Conservation (phyloP, 2,888 invertebrate species). For the Cheilosia scutellata region DNA sequence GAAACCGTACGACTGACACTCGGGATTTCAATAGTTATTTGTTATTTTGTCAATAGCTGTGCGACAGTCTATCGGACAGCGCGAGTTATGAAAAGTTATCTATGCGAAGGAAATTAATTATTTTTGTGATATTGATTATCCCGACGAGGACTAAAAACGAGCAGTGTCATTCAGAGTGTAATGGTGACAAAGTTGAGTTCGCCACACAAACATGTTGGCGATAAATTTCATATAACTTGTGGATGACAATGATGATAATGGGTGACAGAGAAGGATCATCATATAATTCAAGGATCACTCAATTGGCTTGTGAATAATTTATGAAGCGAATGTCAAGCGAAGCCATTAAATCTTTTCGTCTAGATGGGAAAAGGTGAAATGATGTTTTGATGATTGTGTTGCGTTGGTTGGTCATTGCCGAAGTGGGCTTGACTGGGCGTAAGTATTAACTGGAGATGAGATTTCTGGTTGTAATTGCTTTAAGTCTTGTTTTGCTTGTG, state of each 20-base stretch:
- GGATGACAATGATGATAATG: slow-evolving; percentile 36
- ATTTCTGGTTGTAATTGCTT: no score
- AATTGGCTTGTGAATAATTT: slow-evolving; percentile 51
- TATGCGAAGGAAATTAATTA: slow-evolving; percentile 53
- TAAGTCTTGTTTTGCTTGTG: no score
- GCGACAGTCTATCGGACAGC: not conserved
- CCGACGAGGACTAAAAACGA: slow-evolving; percentile 1
- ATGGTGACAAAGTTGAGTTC: slow-evolving; percentile 44
- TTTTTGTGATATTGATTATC: slow-evolving; percentile 61
- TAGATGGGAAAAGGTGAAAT: not conserved
- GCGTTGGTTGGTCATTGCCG: not conserved
- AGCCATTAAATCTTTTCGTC: not conserved
- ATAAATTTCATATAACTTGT: slow-evolving; percentile 19
- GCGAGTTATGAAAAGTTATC: slow-evolving; percentile 56
- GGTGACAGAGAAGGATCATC: slow-evolving; percentile 32
- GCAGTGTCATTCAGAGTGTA: not conserved
- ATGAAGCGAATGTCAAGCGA: slow-evolving; percentile 27
- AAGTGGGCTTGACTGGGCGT: not conserved
- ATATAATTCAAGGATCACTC: slow-evolving; percentile 49
- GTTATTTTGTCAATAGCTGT: slow-evolving; percentile 57
- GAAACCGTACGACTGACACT: not conserved
- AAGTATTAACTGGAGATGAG: no score
- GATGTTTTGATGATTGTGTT: not conserved
- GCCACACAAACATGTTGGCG: slow-evolving; percentile 6
- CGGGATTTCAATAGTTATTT: slow-evolving; percentile 52